phyloP scores from a whole-genome alignment of 2,888 invertebrate species.

The Drosophila merina region DNA sequence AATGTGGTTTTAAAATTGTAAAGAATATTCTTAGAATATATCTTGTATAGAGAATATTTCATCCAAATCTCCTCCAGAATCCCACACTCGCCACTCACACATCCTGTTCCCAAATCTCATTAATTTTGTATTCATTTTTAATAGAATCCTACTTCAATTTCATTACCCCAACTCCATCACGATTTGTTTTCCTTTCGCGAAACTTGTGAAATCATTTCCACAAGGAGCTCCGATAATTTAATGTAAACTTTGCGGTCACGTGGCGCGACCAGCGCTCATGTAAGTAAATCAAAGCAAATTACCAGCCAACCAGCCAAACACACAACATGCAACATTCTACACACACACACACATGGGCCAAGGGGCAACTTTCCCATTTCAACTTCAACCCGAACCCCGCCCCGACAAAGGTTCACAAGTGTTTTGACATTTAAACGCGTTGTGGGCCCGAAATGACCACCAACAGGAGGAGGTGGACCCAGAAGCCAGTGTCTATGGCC shows the following conservation, averaged over 20 bases:
- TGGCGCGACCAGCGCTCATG: constrained; percentile 54
- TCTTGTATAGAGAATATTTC: too few relatives aligned
- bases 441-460: constrained; percentile 70
- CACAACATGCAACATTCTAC: constrained; percentile 35
- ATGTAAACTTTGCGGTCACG: constrained; percentile 77
- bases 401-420: constrained; percentile 58
- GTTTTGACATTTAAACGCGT: constrained; percentile 76
- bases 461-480: constrained; percentile 40
- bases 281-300: constrained; percentile 70
- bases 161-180: constrained; percentile 12
- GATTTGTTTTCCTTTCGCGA: constrained; percentile 32
- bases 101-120: constrained; percentile 3
- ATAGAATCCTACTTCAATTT: constrained; percentile 11
- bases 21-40: background rate
- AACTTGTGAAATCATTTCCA: constrained; percentile 46
- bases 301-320: constrained; percentile 43
- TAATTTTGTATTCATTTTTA: constrained; percentile 9
- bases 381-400: constrained; percentile 22
- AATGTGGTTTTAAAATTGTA: constrained; percentile 35
- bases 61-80: too few relatives aligned
- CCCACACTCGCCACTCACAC: too few relatives aligned
- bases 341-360: constrained; percentile 42
- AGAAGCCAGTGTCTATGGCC: constrained; percentile 53
- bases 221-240: constrained; percentile 60
- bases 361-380: constrained; percentile 25